phyloP scores from a whole-genome alignment of 2,113 vertebrate species.

The Siniperca knerii region DNA sequence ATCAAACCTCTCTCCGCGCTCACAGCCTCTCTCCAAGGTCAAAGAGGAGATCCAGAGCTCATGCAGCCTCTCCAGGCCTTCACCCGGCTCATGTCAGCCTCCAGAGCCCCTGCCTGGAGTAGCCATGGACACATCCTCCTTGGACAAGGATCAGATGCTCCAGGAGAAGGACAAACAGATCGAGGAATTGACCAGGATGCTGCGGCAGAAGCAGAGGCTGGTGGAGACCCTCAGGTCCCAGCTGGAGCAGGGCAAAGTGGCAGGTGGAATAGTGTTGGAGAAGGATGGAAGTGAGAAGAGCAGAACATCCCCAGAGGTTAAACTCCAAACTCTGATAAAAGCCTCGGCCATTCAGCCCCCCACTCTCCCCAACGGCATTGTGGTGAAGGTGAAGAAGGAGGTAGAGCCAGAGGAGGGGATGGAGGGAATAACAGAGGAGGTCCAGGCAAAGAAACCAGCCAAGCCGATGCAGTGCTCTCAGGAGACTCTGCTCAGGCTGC shows the following conservation, averaged over 20 bases:
- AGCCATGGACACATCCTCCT: conserved; percentile 44
- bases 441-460: conserved; percentile 59
- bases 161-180: conserved; percentile 98
- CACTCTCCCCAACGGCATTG: conserved; percentile 66
- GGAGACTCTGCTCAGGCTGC: conserved; percentile 81
- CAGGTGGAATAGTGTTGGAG: conserved; percentile 65
- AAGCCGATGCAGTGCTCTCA: conserved; percentile 79
- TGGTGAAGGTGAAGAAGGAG: conserved; percentile 80
- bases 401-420: conserved; percentile 75
- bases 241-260: conserved; percentile 90
- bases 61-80: conserved; percentile 68
- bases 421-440: conserved; percentile 72
- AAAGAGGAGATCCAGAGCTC: conserved; percentile 88
- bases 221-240: conserved; percentile 94
- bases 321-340: conserved; percentile 66
- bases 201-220: conserved; percentile 95
- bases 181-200: conserved; percentile 94
- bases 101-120: conserved; percentile 42
- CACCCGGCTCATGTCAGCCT: conserved; percentile 12
- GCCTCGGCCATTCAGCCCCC: conserved; percentile 69
- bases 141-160: conserved; percentile 97
- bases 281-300: conserved; percentile 59
- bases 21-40: conserved; percentile 79
- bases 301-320: conserved; percentile 31
- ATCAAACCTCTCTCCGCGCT: conserved; percentile 69